A percentile compares a stretch with the other conserved stretches of the same genome.
phyloP scores from a whole-genome alignment of 2,113 vertebrate species.

The Oreochromis aureus region DNA sequence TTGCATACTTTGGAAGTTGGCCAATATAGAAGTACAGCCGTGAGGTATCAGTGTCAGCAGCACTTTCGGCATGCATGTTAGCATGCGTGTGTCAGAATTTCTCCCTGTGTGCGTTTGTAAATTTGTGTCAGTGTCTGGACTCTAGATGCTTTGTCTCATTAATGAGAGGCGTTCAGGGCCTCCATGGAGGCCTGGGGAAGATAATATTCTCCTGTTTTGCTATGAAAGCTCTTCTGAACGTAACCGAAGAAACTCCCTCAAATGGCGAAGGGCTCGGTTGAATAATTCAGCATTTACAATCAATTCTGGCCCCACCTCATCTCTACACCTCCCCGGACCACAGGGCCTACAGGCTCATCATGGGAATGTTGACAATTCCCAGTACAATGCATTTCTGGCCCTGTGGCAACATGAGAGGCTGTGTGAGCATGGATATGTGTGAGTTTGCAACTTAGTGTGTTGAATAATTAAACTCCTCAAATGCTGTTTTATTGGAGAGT shows the following conservation, averaged over 20 bases:
- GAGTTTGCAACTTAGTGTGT: conserved; percentile 53
- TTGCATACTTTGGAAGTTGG: conserved; percentile 10
- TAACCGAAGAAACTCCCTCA: conserved; percentile 79
- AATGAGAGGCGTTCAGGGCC: conserved; percentile 59
- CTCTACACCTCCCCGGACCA: conserved; percentile 54
- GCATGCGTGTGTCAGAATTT: conserved; percentile 23
- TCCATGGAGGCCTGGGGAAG: conserved; percentile 66
- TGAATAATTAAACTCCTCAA: conserved; percentile 54
- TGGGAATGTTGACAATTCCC: conserved; percentile 76
- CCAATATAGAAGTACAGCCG: conserved; percentile 9
- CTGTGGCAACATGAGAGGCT: conserved; percentile 64
- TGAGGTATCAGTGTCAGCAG: conserved; percentile 30
- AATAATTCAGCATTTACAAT: conserved; percentile 81
- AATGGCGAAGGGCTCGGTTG: conserved; percentile 67
- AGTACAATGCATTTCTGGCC: conserved; percentile 53
- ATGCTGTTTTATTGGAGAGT: conserved; percentile 37
- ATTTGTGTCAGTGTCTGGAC: conserved; percentile 39
- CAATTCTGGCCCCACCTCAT: conserved; percentile 71
- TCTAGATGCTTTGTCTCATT: conserved; percentile 63
- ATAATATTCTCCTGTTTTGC: conserved; percentile 78
- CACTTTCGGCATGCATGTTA: conserved; percentile 20
- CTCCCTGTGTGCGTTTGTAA: not conserved
- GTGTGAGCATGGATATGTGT: conserved; percentile 50
- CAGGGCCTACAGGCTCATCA: conserved; percentile 66
- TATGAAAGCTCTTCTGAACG: conserved; percentile 78